These are phyloP conservation scores for Heterocephalus glaber DNA, from an alignment of 2,113 vertebrate species.

Conservation along the genomic window DNA sequence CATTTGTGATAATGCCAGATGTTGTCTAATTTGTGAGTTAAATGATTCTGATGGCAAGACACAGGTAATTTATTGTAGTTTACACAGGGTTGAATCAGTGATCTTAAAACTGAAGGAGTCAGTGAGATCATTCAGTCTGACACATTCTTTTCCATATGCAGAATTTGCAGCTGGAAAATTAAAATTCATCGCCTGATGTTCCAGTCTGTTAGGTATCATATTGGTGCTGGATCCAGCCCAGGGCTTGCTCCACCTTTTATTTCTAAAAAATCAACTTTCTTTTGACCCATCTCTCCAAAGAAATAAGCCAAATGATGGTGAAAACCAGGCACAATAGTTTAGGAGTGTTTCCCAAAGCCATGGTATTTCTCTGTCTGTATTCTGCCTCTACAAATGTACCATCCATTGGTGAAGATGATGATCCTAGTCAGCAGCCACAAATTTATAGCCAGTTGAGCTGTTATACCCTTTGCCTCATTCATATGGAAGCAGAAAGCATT, in stretches of 20 bases:
- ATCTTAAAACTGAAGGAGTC: neutral
- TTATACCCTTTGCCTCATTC: neutral
- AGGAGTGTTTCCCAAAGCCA: neutral
- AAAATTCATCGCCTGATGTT: neutral
- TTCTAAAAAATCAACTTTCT: neutral
- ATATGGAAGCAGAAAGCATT: neutral
- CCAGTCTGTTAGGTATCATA: no score
- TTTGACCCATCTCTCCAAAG: neutral
- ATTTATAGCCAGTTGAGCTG: fast-evolving
- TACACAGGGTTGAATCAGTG: neutral
- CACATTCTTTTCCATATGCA: neutral
- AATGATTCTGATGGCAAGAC: neutral
- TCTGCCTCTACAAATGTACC: neutral
- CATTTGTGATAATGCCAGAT: neutral
- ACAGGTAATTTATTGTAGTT: neutral
- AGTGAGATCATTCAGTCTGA: fast-evolving
- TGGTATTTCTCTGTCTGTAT: neutral
- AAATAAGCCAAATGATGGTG: no score
- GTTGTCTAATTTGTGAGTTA: neutral
- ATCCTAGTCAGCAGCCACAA: fast-evolving
- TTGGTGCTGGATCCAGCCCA: neutral
- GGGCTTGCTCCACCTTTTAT: neutral
- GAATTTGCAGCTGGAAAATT: neutral
- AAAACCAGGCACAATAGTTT: fast-evolving
- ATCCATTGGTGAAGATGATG: neutral